Conservation (phyloP, 2,797 vertebrate genomes). For the Myotis vivesi region DNA sequence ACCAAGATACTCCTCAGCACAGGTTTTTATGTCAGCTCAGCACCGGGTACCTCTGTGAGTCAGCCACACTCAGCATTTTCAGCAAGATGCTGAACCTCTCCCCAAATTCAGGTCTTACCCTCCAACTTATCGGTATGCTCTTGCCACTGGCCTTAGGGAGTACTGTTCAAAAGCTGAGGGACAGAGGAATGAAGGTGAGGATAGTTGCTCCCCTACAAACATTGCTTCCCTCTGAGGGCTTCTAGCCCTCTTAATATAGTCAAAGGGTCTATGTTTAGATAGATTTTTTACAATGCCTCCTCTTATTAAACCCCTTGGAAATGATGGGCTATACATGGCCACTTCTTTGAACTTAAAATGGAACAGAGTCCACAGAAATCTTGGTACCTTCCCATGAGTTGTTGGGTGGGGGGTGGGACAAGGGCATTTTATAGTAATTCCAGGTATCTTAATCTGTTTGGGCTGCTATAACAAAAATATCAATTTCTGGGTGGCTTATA, state of each 20-base stretch:
- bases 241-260: background rate
- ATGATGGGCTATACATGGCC: background rate
- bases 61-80: background rate
- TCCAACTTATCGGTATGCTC: background rate
- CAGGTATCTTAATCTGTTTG: background rate
- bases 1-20: background rate
- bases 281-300: background rate
- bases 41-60: background rate
- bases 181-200: background rate
- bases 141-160: background rate
- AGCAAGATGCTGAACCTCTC: background rate
- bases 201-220: background rate
- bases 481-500: background rate
- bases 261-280: background rate
- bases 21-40: background rate
- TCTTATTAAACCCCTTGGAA: background rate
- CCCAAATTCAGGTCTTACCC: background rate
- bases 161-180: background rate
- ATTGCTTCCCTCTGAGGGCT: background rate
- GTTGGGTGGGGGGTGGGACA: background rate
- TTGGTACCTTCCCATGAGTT: background rate
- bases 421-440: background rate
- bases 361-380: background rate
- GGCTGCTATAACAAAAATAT: background rate
- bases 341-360: constrained; percentile 21